Percentiles rank a stretch among this genome's conserved stretches.
Evolutionary conservation across 2,888 invertebrate genomes (phyloP).

Genomic region (Dryococelus australis): DNA sequence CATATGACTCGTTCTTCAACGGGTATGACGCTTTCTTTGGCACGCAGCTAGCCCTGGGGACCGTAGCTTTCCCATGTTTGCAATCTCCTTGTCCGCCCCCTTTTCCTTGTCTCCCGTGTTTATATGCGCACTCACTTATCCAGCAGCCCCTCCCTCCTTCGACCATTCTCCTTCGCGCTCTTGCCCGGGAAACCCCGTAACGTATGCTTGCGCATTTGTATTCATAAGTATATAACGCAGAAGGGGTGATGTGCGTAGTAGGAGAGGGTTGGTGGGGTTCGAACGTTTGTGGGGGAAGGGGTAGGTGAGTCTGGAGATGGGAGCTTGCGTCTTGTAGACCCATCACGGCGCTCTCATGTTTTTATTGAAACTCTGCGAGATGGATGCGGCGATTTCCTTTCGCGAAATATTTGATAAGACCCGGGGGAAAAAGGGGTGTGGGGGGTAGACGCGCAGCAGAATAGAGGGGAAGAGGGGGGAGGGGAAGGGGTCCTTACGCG

Average conservation of each 20-base stretch:
- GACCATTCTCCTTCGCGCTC: neutral
- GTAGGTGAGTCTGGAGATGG: neutral
- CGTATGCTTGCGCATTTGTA: neutral
- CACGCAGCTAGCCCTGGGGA: no score
- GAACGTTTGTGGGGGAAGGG: no score
- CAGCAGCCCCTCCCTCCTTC: neutral
- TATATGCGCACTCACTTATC: constrained; percentile 16
- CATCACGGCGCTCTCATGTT: constrained; percentile 2
- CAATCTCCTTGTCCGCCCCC: constrained; percentile 7
- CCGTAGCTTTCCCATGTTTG: neutral
- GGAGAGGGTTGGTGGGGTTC: no score
- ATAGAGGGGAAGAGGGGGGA: no score
- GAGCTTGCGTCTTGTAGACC: neutral
- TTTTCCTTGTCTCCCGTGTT: neutral
- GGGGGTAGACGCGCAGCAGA: no score
- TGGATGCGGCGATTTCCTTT: constrained; percentile 3
- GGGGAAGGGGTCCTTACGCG: no score
- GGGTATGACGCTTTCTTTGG: no score
- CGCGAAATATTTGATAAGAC: constrained; percentile 6
- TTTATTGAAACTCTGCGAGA: constrained; percentile 16
- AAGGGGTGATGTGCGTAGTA: no score
- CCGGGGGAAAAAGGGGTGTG: no score
- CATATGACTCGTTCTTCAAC: no score
- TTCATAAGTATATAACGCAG: neutral
- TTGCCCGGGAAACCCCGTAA: neutral